Evolutionary conservation across 2,888 invertebrate genomes (phyloP), one percentile per base, ranked within the genome.

Genomic region (Ennomos quercinarius): DNA sequence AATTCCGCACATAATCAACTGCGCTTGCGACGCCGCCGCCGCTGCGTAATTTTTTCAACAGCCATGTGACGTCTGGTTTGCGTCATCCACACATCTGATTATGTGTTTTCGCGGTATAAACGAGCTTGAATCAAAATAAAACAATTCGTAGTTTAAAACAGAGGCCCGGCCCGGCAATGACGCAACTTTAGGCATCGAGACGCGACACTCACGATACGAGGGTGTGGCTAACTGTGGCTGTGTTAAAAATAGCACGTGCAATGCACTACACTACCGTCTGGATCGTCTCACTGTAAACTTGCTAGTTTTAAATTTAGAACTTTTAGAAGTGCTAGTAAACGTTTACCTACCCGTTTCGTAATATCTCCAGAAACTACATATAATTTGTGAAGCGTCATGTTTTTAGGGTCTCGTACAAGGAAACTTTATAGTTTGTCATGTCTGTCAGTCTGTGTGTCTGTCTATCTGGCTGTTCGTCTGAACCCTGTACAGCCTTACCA

Each of bases 101-200:
- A 27, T 27, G 6, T 3, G 5, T 27, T 27, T 27, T 27, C 27
- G 27, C 27, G 5, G 27, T 6, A 27, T 27, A 2, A 6, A 17
- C 13, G 2, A 10, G 10, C 17, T 42, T 42, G 10, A 17, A 10
- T 41, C 9, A 42, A 27, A 13, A 12, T 35, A 54, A 37, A n/a
- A 40, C 13, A 43, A 53, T 61, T 57, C 39, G 10, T 40, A 58
- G 57, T 66, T 68, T 66, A 63, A 70, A 64, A 66, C 49, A 79
- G 81, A 84, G 88, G 85, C 88, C 78, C 76, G 88, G 85, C 88
- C 78, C 76, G 87, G 73, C 79, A 61, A 59, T 88, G 87, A 88
- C 83, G 86, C 75, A 76, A 70, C 53, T 45, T 52, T 42, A 37
- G n/a, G 12, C 42, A 39, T 36, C 43, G 10, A 41, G 46, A 49